Evolutionary conservation across 2,888 invertebrate genomes (phyloP).

Genomic region (Rotaria sp.): DNA sequence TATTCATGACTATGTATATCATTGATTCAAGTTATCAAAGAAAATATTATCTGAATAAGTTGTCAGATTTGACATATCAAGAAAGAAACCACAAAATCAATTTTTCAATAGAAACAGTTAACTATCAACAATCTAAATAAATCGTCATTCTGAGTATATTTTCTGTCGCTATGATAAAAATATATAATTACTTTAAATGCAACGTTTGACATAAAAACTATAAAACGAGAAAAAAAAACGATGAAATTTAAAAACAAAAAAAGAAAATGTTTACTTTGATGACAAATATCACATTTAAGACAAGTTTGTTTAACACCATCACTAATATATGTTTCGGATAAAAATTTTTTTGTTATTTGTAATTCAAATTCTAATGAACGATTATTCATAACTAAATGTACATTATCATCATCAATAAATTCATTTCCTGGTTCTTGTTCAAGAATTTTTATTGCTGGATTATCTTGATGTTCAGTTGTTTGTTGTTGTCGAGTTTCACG

Average conservation of each 20-base stretch:
- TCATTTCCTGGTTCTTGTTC: background rate
- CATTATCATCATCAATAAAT: background rate
- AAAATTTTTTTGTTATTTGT: slow-evolving; percentile 17
- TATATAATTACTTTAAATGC: background rate
- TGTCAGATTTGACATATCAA: no score
- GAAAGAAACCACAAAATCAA: no score
- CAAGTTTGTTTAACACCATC: slow-evolving; percentile 1
- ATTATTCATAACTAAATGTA: slow-evolving; percentile 23
- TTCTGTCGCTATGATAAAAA: no score
- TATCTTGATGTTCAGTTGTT: background rate
- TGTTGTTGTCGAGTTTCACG: slow-evolving; percentile 18
- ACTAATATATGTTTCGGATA: background rate
- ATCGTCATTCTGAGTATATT: no score
- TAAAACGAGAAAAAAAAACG: background rate
- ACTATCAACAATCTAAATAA: no score
- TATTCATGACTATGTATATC: no score
- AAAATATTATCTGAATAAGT: no score
- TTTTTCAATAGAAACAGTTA: no score
- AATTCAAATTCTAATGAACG: slow-evolving; percentile 15
- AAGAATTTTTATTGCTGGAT: slow-evolving; percentile 5
- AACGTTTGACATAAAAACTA: background rate
- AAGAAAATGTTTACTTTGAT: background rate
- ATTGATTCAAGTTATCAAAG: no score
- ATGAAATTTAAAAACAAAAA: background rate
- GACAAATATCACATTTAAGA: slow-evolving; percentile 25